A percentile compares a stretch with the other conserved stretches of the same genome.
phyloP scores from a whole-genome alignment of 2,797 vertebrate genomes.

The Cirrhinus molitorella region DNA sequence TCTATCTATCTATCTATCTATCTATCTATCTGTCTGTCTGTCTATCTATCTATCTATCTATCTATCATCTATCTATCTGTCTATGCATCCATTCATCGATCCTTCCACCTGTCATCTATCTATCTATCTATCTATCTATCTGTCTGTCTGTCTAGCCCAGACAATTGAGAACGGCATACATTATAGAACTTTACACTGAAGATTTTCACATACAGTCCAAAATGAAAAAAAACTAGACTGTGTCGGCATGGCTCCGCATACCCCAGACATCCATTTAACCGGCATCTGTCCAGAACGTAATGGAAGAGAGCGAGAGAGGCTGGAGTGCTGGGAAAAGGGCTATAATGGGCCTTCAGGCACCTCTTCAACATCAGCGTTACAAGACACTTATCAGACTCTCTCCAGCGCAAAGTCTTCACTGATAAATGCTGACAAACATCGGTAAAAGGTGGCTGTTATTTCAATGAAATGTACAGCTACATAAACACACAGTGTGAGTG shows the following conservation, averaged over 20 bases:
- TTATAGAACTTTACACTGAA: slow-evolving; percentile 13
- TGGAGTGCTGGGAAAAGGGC: slow-evolving; percentile 49
- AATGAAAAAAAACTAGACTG: slow-evolving; percentile 1
- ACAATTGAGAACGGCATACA: neutral
- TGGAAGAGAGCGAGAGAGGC: slow-evolving; percentile 52
- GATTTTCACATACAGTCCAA: slow-evolving; percentile 1
- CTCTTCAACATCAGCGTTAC: slow-evolving; percentile 49
- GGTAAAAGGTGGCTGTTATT: slow-evolving; percentile 13
- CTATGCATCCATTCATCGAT: too few relatives aligned
- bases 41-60: neutral
- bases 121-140: neutral
- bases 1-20: neutral
- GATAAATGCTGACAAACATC: slow-evolving; percentile 21
- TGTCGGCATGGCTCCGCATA: slow-evolving; percentile 37
- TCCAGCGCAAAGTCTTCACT: slow-evolving; percentile 37
- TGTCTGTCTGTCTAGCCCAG: neutral
- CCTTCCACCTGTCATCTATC: neutral
- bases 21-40: neutral
- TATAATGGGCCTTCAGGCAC: slow-evolving; percentile 54
- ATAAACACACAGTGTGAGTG: slow-evolving; percentile 24
- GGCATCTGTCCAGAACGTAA: slow-evolving; percentile 48
- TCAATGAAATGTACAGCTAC: slow-evolving; percentile 25
- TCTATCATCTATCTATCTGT: neutral
- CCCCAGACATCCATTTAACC: slow-evolving; percentile 49
- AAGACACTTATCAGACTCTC: slow-evolving; percentile 52